Evolutionary conservation across 1,140 invertebrate genomes (phyloP), one percentile per base, ranked within the genome.

Genomic region (Chironomus striatipennis): DNA sequence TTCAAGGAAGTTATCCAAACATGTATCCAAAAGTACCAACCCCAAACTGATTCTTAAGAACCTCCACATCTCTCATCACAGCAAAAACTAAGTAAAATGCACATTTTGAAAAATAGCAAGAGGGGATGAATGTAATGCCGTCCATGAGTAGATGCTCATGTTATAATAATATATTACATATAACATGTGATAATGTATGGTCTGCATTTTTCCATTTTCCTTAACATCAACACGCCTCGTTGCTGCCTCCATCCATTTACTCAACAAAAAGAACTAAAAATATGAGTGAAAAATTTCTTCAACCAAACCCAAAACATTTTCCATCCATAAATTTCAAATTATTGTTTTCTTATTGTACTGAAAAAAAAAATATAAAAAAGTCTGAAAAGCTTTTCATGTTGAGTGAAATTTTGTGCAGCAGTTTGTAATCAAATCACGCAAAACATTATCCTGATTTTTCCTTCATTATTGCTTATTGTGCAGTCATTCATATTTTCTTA

Each of bases 401-500:
- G 24, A 34, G 24, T 34, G 24, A 34, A 57, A 57, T 57, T 47
- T 12, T 57, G 12, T 57, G n/a, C 12, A 57, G 47, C 47, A 57
- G 47, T 57, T 57, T 57, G 47, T 57, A 57, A 57, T 57, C 47
- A 57, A 57, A 57, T 57, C 47, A 57, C 47, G 47, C 47, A 57
- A 57, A 57, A 57, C 47, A 57, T 57, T 57, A 57, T 57, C 47
- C 47, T 57, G 47, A 57, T 57, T 57, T 57, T 15, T n/a, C 47
- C n/a, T 57, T n/a, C 47, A 57, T n/a, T 34, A 34, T 34, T 34
- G 24, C 24, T 34, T 34, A 34, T 34, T 57, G 12, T 57, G 47
- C 47, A 57, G 47, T 57, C 47, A 57, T 57, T 57, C 47, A 57
- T 57, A n/a, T 57, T 57, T 57, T 57, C 43, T 47, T 47, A 34